Base-by-base conservation (phyloP, 2,888 invertebrate species). In the Gastrophysa polygoni region DNA sequence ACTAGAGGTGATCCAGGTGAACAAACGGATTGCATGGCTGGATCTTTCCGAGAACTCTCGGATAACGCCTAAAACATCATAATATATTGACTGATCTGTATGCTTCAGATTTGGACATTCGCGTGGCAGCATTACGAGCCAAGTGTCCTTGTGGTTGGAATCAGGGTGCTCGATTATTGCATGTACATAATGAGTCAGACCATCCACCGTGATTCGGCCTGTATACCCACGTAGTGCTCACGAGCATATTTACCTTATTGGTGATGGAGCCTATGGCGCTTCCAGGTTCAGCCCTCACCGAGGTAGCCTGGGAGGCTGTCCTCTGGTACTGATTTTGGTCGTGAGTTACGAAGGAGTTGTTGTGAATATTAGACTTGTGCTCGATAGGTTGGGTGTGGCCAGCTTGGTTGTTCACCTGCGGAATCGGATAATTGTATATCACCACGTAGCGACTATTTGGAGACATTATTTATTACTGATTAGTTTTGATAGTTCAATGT, bases 1-100 rank as follows among this genome's bases (percentile, higher is more conserved):
- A 81, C 81, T 29, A 82, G 73, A 10, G 83, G 82, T 46, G 83
- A 83, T 69, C 80, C 82, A 10, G 83, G 80, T 2, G 82, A 82
- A 72, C 81, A 82, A 59, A 82, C 79, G 24, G 82, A 81, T 68
- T 78, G 80, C 57, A 83, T 73, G 61, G 80, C 85, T 62, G 83
- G 72, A 66, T 82, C 86, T 76, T 86, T 87, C 72, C 86, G 86
- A 1, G 86, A 87, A 59, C 84, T 82, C 71, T 87, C 86, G 20
- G 87, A 86, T 73, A 85, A 80, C 2, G 85, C 85, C 83, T 85
- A 75, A 48, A 80, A 78, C 50, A 64, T 20, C 48, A 21, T 18
- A 43, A 14, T n/a, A 32, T 50, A 49, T 16, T 28, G 6, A 7
- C 10, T 52, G 20, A 17, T 8, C 51, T 32, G 11, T n/a, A 51